Evolutionary conservation across 1,140 invertebrate genomes (phyloP).

Genomic region (Panulirus ornatus): DNA sequence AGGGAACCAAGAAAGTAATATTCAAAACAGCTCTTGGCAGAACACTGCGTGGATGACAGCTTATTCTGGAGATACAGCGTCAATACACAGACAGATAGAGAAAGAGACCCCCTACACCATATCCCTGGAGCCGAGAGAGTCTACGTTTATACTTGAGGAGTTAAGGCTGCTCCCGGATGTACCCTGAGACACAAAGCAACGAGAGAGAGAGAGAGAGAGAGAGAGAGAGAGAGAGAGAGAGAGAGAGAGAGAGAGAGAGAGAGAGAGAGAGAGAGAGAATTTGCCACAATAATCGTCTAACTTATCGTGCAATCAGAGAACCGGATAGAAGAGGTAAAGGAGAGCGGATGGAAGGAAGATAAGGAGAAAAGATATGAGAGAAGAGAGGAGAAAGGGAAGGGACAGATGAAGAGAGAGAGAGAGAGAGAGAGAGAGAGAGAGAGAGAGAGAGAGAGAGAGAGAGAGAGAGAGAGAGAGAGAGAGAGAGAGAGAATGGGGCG

Average conservation of each 20-base stretch:
- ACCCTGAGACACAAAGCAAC: too few relatives aligned
- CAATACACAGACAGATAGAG: too few relatives aligned
- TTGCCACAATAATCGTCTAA: background rate
- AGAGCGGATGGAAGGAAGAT: background rate
- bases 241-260: slow-evolving; percentile 13
- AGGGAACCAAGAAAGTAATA: too few relatives aligned
- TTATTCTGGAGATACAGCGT: too few relatives aligned
- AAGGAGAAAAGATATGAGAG: slow-evolving; percentile 52
- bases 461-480: slow-evolving; percentile 7
- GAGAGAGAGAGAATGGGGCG: background rate
- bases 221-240: slow-evolving; percentile 31
- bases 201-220: slow-evolving; percentile 33
- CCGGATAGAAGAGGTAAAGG: slow-evolving; percentile 42
- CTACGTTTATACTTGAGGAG: too few relatives aligned
- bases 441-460: background rate
- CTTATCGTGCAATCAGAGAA: background rate
- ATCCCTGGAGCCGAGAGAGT: too few relatives aligned
- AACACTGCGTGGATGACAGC: too few relatives aligned
- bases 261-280: background rate
- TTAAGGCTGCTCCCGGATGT: too few relatives aligned
- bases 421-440: background rate
- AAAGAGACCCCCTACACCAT: too few relatives aligned
- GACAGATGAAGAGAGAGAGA: slow-evolving; percentile 5
- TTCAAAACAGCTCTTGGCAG: too few relatives aligned
- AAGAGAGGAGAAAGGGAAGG: background rate